Base-by-base conservation (phyloP, 2,888 invertebrate genomes). In the Vanessa cardui region DNA sequence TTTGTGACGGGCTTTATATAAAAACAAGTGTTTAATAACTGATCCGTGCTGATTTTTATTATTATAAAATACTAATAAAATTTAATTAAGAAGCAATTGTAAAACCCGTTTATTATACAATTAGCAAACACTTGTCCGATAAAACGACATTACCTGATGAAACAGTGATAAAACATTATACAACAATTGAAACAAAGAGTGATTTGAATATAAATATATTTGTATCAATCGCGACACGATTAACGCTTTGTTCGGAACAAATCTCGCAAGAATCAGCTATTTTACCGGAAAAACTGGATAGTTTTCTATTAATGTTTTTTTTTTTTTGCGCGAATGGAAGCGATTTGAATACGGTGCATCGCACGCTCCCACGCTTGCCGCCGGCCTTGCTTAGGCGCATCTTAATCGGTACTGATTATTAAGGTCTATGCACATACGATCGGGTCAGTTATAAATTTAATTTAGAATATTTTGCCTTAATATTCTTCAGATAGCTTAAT, bases 211-310 rank as follows among this genome's bases (percentile, higher is more conserved):
- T 82, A 81, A 80, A 83, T 82, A 54, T 6, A 26, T 79, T 83
- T 56, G 72, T 74, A 71, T 73, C 78, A 83, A 87, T 88, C 85
- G 83, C 80, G 82, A 82, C 56, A 33, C 33, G 8, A 56, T 16
- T 12, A 33, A 39, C 12, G 86, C 86, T 83, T 81, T 75, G 85
- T 88, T 86, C 83, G 81, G 78, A 81, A 83, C 83, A 82, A 85
- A 84, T 84, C 74, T 71, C 72, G 71, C 77, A 75, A 73, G 78
- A 83, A 64, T 70, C 56, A 49, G 47, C 47, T 31, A 83, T 83
- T 83, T 74, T 85, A 88, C 90, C 87, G 90, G 90, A 90, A 90
- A 90, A 92, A 91, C 92, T 82, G 89, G 90, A 88, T 88, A 77
- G 86, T 82, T 85, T 85, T 87, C 86, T 82, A 83, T 84, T 83